Base-by-base conservation (phyloP, 1,140 invertebrate species). In the Archegozetes longisetosus region DNA sequence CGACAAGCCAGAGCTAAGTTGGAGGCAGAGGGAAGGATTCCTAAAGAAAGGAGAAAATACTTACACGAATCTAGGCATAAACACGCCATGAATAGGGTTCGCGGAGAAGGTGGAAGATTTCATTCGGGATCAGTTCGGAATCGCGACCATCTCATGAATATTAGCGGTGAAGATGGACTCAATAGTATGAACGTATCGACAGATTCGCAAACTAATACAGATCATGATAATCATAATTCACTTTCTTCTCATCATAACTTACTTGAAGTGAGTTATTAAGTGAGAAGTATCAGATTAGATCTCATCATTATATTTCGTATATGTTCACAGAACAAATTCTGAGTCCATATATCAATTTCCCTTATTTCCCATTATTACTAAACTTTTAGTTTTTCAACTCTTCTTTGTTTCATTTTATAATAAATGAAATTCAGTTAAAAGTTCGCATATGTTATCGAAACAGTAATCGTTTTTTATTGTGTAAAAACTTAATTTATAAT, bases 41-140 rank as follows among this genome's bases (percentile, higher is more conserved):
- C 93, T 24, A 97, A 97, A 74, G 87, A 93, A 71, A 78, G 94
- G 74, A 85, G 87, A 84, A 98, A 97, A 89, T 98, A 98, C 71
- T 77, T 98, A n/a, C 94, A 98, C 67, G 94, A 98, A 75, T 98
- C 93, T 12, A 76, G 95, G 59, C 95, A 98, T 75, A 78, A 86
- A 66, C 95, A 98, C 71, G 95, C 95, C 0, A 91, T 98, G 87
- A 98, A 98, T 72, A 79, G 95, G 69, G 85, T 92, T 66, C 77
- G 95, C 60, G 94, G 94, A 4, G 90, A 94, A 75, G 95, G 94
- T 53, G 95, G 95, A 1, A 77, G 94, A 59, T 98, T 98, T 68
- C 86, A 91, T 71, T 87, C 88, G 0, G 66, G 66, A 13, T 61
- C 63, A n/a, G 23, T 47, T 6, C 64, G 58, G 53, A 46, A 57